Percentiles rank a stretch among this genome's conserved stretches.
phyloP scores from a whole-genome alignment of 2,113 vertebrate species.

The Toxostoma redivivum region DNA sequence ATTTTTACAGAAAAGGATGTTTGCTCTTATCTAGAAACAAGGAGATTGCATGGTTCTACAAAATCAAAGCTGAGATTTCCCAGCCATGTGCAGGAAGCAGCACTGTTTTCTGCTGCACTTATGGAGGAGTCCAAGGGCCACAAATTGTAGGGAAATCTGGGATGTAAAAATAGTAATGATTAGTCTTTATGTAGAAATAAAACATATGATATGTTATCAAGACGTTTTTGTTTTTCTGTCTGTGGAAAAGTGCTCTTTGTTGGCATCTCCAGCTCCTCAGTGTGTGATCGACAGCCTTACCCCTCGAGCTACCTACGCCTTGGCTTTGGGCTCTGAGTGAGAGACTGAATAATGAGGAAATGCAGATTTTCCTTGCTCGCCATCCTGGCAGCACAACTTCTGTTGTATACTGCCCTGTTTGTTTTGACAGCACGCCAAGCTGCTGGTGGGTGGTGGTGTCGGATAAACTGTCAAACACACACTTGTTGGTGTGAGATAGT shows the following conservation, averaged over 20 bases:
- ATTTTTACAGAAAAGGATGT: not conserved
- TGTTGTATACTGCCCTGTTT: not conserved
- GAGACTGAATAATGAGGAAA: not conserved
- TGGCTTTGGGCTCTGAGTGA: not conserved
- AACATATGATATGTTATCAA: not conserved
- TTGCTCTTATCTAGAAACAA: not conserved
- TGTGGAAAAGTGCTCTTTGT: not conserved
- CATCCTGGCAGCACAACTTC: not conserved
- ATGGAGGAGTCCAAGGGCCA: not conserved
- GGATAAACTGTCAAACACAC: slow-evolving; percentile 21
- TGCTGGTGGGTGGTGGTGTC: slow-evolving; percentile 5
- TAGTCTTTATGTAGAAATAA: not conserved
- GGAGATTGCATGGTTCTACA: not conserved
- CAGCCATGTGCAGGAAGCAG: not conserved
- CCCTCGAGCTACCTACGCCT: not conserved
- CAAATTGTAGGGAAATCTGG: not conserved
- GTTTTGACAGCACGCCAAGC: slow-evolving; percentile 6
- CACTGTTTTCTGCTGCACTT: not conserved
- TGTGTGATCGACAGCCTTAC: not conserved
- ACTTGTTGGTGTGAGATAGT: not conserved
- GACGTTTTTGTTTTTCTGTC: not conserved
- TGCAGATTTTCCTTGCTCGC: not conserved
- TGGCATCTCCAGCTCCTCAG: not conserved
- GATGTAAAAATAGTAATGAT: not conserved
- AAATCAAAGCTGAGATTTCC: not conserved